A percentile compares a stretch with the other conserved stretches of the same genome.
These are phyloP conservation scores for Lasiommata megera DNA, from an alignment of 2,888 invertebrate species.

Conservation along the genomic window DNA sequence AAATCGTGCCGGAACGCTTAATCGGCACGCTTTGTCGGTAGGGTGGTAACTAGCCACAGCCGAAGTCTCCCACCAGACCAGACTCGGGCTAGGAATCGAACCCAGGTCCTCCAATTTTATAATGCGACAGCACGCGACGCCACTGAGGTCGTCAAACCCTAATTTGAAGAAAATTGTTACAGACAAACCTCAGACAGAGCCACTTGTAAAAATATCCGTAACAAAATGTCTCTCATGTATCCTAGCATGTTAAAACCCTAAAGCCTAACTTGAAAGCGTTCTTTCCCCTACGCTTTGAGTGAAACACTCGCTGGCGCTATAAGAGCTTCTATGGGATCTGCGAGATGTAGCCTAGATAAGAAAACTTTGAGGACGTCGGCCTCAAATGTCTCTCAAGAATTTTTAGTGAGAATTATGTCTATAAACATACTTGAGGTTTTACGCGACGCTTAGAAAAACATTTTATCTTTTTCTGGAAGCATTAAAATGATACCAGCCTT, in stretches of 20 bases:
- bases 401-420: constrained; percentile 15
- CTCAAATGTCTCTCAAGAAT: constrained; percentile 24
- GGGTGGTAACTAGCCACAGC: too few species aligned
- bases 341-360: constrained; percentile 59
- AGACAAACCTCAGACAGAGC: background rate
- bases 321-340: constrained; percentile 44
- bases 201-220: background rate
- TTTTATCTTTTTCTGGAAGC: too few species aligned
- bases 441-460: background rate
- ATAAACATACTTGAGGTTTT: constrained; percentile 1
- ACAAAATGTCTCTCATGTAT: constrained; percentile 4
- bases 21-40: too few species aligned
- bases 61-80: too few species aligned
- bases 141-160: too few species aligned
- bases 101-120: too few species aligned
- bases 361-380: constrained; percentile 28
- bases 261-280: constrained; percentile 18
- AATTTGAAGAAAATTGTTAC: too few species aligned
- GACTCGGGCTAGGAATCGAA: too few species aligned
- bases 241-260: constrained; percentile 14
- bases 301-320: constrained; percentile 32
- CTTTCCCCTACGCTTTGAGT: constrained; percentile 30
- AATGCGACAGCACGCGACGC: too few species aligned
- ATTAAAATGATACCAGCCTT: too few species aligned
- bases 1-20: too few species aligned